phyloP scores from a whole-genome alignment of 2,113 vertebrate genomes.

The Campylorhamphus procurvoides region DNA sequence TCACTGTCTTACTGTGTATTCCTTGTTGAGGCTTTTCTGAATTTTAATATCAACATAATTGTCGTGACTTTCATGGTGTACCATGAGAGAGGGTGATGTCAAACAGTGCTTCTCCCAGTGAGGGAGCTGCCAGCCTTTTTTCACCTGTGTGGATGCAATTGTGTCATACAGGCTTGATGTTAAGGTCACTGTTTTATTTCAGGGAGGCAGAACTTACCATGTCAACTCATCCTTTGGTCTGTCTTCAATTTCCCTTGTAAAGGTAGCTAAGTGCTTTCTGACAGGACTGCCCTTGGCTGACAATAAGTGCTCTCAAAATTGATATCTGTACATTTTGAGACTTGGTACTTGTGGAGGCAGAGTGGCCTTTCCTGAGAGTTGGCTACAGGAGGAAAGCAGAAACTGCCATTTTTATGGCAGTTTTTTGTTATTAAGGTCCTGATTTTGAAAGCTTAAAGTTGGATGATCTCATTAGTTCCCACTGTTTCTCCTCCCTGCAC shows the following conservation, averaged over 20 bases:
- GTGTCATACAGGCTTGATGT: background rate
- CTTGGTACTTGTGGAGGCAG: background rate
- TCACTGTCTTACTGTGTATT: background rate
- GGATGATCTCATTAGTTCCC: background rate
- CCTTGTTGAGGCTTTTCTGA: background rate
- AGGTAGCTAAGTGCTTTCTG: background rate
- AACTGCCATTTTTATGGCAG: background rate
- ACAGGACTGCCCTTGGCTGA: background rate
- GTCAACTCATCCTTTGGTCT: background rate
- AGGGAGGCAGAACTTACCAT: background rate
- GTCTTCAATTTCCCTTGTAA: background rate
- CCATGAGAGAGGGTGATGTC: background rate
- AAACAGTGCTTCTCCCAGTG: background rate
- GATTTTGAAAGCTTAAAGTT: background rate
- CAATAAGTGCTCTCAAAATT: fast-evolving
- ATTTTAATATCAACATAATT: background rate
- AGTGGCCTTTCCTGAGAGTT: background rate
- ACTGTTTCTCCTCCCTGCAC: background rate
- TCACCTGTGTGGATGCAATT: fast-evolving
- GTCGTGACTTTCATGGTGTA: background rate
- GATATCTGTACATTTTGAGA: background rate
- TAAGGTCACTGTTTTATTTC: fast-evolving
- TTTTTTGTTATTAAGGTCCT: background rate
- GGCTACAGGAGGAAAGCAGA: background rate
- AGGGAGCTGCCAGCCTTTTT: background rate